These are phyloP conservation scores for Podarcis muralis DNA, from an alignment of 2,113 vertebrate genomes.

Conservation along the genomic window DNA sequence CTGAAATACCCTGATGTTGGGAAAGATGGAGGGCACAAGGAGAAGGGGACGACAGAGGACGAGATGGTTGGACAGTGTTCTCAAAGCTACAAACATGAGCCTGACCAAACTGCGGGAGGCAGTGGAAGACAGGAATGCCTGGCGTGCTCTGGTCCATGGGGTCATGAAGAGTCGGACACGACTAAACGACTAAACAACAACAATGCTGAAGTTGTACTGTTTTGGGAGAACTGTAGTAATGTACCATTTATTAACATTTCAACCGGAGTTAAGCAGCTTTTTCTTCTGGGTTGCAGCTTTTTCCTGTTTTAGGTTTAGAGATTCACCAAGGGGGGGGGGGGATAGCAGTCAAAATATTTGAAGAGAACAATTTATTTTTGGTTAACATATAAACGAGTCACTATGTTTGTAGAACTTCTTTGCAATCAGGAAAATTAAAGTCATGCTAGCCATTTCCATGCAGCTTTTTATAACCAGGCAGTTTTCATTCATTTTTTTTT, in stretches of 20 bases:
- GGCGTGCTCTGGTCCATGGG: too few species aligned
- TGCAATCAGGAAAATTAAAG: constrained; percentile 34
- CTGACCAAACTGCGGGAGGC: too few species aligned
- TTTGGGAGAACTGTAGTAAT: too few species aligned
- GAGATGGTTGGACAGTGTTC: too few species aligned
- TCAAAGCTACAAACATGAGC: too few species aligned
- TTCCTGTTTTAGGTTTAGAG: constrained; percentile 6
- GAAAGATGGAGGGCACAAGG: too few species aligned
- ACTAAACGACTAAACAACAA: too few species aligned
- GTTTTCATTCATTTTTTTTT: constrained; percentile 38
- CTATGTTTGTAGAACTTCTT: constrained; percentile 48
- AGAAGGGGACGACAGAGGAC: too few species aligned
- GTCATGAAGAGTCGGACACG: too few species aligned
- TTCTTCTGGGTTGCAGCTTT: neutral
- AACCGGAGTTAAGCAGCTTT: neutral
- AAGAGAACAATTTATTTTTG: constrained; percentile 1
- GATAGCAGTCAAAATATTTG: neutral
- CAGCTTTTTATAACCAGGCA: constrained; percentile 52
- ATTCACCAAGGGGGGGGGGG: neutral
- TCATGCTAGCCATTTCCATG: constrained; percentile 49
- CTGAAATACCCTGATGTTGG: too few species aligned
- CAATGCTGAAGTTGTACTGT: too few species aligned
- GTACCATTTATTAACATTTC: neutral
- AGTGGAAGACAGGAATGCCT: too few species aligned
- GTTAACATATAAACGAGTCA: constrained; percentile 29